Conservation (phyloP, 2,797 vertebrate species). For the Eupleurogrammus muticus region DNA sequence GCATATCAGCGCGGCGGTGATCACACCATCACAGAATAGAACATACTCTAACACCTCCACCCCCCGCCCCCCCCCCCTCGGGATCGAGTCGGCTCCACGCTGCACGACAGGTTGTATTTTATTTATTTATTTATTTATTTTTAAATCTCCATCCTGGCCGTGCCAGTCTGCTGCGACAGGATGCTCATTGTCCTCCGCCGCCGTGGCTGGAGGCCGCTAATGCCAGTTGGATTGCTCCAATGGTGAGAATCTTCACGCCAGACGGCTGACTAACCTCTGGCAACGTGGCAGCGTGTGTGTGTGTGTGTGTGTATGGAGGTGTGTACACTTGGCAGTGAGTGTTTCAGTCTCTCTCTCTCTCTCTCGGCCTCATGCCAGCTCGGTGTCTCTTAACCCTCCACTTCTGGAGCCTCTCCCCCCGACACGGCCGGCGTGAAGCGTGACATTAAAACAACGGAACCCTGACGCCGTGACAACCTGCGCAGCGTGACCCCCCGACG, state of each 20-base stretch:
- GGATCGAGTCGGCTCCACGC: constrained; percentile 6
- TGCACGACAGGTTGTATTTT: constrained; percentile 1
- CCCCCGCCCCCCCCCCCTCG: background rate
- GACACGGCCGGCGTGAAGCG: constrained; percentile 39
- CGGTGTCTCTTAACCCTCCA: constrained; percentile 43
- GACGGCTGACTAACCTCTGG: constrained; percentile 41
- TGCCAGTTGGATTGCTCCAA: constrained; percentile 18
- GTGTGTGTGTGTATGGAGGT: background rate
- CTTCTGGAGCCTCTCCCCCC: constrained; percentile 35
- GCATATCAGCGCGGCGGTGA: constrained; percentile 1
- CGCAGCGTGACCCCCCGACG: constrained; percentile 14
- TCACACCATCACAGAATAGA: constrained; percentile 28
- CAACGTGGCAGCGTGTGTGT: constrained; percentile 27
- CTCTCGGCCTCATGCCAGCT: constrained; percentile 34
- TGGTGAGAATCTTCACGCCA: constrained; percentile 15
- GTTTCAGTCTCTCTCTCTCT: constrained; percentile 29
- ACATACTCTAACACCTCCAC: constrained; percentile 4
- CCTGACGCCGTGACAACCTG: constrained; percentile 22
- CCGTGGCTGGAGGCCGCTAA: constrained; percentile 26
- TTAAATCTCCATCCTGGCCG: constrained; percentile 18
- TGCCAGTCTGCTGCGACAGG: constrained; percentile 38
- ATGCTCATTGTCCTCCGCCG: constrained; percentile 31
- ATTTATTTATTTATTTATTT: too few relatives aligned
- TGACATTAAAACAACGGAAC: constrained; percentile 43
- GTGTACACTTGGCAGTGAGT: constrained; percentile 30